Evolutionary conservation across 2,797 vertebrate species (phyloP).

Genomic region (Coranthus polyacanthus): DNA sequence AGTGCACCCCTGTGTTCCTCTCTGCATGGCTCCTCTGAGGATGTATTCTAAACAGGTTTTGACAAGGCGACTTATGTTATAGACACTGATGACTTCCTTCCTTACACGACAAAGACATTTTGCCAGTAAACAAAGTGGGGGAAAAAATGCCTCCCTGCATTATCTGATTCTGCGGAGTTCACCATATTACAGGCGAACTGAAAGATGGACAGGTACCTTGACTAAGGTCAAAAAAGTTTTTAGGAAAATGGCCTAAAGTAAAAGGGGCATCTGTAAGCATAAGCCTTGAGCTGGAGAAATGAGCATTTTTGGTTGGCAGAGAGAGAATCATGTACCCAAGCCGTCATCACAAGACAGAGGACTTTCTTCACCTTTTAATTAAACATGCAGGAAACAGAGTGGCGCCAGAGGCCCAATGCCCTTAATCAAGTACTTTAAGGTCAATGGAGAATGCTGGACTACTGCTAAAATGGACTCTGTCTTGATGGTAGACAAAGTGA

Average conservation of each 20-base stretch:
- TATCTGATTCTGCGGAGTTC: slow-evolving; percentile 65
- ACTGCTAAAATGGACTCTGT: slow-evolving; percentile 63
- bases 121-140: slow-evolving; percentile 62
- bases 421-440: slow-evolving; percentile 84
- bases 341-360: slow-evolving; percentile 75
- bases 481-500: slow-evolving; percentile 63
- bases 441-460: slow-evolving; percentile 75
- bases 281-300: slow-evolving; percentile 48
- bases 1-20: slow-evolving; percentile 76
- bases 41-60: slow-evolving; percentile 74
- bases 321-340: slow-evolving; percentile 59
- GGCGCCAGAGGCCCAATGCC: slow-evolving; percentile 77
- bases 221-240: slow-evolving; percentile 65
- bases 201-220: slow-evolving; percentile 68
- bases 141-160: slow-evolving; percentile 36
- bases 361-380: slow-evolving; percentile 88
- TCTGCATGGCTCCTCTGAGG: slow-evolving; percentile 64
- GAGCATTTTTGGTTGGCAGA: slow-evolving; percentile 53
- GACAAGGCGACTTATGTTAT: slow-evolving; percentile 73
- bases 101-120: slow-evolving; percentile 60
- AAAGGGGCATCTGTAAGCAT: slow-evolving; percentile 37
- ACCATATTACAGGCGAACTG: slow-evolving; percentile 65
- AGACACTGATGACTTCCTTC: slow-evolving; percentile 59
- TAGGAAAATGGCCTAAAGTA: slow-evolving; percentile 51
- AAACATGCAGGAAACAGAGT: slow-evolving; percentile 81